phyloP scores from a whole-genome alignment of 2,797 vertebrate species.

The Phalanger gymnotis region DNA sequence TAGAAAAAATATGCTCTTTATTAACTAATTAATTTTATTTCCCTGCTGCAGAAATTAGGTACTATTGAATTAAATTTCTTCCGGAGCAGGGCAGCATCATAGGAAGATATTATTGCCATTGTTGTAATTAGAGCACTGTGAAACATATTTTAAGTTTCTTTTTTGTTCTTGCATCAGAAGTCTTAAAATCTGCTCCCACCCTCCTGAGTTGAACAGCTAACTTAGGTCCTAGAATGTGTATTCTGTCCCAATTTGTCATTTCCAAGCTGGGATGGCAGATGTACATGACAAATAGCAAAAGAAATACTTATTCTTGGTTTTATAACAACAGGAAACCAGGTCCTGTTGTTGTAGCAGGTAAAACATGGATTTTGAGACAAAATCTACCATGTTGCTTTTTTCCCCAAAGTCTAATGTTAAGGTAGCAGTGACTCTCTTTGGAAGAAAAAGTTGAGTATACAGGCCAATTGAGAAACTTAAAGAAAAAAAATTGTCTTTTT shows the following conservation, averaged over 20 bases:
- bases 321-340: neutral
- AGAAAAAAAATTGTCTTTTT: neutral
- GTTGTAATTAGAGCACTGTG: neutral
- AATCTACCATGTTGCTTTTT: neutral
- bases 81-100: neutral
- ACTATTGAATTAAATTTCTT: neutral
- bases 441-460: neutral
- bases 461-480: neutral
- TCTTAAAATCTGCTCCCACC: neutral
- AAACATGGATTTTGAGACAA: constrained; percentile 54
- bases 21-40: neutral
- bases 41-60: neutral
- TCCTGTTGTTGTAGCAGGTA: constrained; percentile 21
- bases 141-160: neutral
- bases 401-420: neutral
- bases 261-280: neutral
- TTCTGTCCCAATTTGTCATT: neutral
- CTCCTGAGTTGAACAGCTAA: neutral
- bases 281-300: neutral
- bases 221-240: neutral
- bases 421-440: neutral
- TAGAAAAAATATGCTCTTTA: neutral
- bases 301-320: constrained; percentile 14
- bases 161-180: neutral
- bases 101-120: neutral